phyloP scores from a whole-genome alignment of 1,140 invertebrate species.

The Camponotus floridanus region DNA sequence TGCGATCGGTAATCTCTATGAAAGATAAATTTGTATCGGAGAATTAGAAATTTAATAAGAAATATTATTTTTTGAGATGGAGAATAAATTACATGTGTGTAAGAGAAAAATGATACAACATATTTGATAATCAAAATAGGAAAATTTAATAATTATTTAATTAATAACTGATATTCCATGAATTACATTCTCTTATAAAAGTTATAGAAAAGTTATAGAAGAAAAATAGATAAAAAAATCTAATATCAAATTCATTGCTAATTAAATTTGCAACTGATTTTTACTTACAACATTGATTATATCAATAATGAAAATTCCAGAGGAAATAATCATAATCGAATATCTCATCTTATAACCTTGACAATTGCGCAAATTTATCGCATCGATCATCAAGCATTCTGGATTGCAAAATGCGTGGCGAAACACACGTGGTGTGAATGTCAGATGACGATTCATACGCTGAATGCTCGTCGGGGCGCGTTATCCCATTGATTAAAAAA shows the following conservation, averaged over 20 bases:
- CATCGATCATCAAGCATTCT: slow-evolving; percentile 19
- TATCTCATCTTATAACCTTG: not conserved
- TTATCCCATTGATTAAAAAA: slow-evolving; percentile 45
- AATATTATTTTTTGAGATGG: not conserved
- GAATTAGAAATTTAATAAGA: slow-evolving; percentile 2
- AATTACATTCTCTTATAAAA: not conserved
- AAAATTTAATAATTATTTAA: not conserved
- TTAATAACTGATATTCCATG: not conserved
- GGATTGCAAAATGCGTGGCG: slow-evolving; percentile 16
- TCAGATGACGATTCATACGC: not conserved
- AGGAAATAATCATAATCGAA: not conserved
- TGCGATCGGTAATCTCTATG: slow-evolving; percentile 47
- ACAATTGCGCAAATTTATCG: slow-evolving; percentile 18
- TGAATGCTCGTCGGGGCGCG: not conserved
- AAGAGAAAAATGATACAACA: not conserved
- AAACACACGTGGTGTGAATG: slow-evolving; percentile 17
- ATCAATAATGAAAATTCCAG: not conserved
- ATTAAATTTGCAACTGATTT: not conserved
- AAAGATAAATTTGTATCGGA: slow-evolving; percentile 55
- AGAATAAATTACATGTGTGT: not conserved
- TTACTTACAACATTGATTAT: not conserved
- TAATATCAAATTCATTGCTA: not conserved
- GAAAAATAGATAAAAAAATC: not conserved
- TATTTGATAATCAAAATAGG: not conserved
- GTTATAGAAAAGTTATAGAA: not conserved